Evolutionary conservation across 2,888 invertebrate species (phyloP).

Genomic region (Campoletis raptor): DNA sequence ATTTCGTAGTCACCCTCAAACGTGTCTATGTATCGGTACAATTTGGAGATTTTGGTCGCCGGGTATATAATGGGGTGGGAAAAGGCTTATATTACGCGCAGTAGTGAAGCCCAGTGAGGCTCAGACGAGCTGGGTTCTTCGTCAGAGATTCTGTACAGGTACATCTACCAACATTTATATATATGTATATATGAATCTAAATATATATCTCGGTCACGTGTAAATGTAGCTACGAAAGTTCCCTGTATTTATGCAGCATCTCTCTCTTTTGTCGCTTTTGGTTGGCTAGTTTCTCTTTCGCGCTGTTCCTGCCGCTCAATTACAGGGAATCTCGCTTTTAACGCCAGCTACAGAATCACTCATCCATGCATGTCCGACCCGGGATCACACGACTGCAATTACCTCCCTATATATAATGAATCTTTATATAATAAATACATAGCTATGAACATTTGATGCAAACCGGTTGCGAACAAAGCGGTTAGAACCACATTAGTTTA

Average conservation of each 20-base stretch:
- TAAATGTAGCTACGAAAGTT: constrained; percentile 62
- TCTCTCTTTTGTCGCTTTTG: constrained; percentile 23
- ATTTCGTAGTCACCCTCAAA: not conserved
- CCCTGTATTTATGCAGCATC: constrained; percentile 72
- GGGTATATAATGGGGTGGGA: constrained; percentile 32
- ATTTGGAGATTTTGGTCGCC: constrained; percentile 34
- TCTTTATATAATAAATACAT: not conserved
- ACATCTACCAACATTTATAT: not conserved
- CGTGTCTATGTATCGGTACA: constrained; percentile 2
- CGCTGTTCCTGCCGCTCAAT: constrained; percentile 59
- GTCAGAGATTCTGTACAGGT: not conserved
- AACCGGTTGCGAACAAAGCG: not conserved
- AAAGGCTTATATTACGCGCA: constrained; percentile 50
- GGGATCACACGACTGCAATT: constrained; percentile 21
- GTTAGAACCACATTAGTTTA: not conserved
- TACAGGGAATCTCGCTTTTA: constrained; percentile 68
- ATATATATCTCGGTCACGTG: constrained; percentile 37
- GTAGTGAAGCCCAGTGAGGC: constrained; percentile 55
- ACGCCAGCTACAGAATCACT: constrained; percentile 18
- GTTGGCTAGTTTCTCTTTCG: constrained; percentile 1
- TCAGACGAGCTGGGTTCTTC: constrained; percentile 25
- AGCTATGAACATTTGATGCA: not conserved
- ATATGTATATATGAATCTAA: not conserved
- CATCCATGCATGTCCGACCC: constrained; percentile 32
- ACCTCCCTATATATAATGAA: not conserved